These are phyloP conservation scores for Lithobates pipiens DNA, from an alignment of 2,797 vertebrate species.

Conservation along the genomic window DNA sequence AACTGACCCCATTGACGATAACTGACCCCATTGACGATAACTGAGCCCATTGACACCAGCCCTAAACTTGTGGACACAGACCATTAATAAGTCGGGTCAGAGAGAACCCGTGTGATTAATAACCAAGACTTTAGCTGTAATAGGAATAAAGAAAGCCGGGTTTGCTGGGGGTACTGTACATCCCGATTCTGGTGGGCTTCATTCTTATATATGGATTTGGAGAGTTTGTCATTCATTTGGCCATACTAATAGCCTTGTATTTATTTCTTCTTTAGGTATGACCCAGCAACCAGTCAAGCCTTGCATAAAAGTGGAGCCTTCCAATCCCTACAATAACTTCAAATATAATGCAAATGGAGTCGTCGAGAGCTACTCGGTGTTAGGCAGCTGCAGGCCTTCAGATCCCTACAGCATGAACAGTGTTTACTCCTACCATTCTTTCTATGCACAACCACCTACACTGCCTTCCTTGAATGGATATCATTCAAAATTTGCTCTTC, in stretches of 20 bases:
- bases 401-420: conserved; percentile 88
- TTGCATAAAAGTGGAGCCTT: conserved; percentile 82
- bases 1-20: too few relatives aligned
- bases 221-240: background rate
- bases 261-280: conserved; percentile 70
- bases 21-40: too few relatives aligned
- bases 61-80: too few relatives aligned
- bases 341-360: conserved; percentile 83
- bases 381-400: conserved; percentile 85
- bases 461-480: conserved; percentile 90
- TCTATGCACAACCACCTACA: conserved; percentile 95
- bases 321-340: conserved; percentile 83
- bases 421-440: conserved; percentile 90
- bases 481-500: conserved; percentile 89
- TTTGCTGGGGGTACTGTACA: too few relatives aligned
- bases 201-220: too few relatives aligned
- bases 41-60: too few relatives aligned
- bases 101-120: too few relatives aligned
- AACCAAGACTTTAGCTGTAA: too few relatives aligned
- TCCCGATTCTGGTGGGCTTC: too few relatives aligned
- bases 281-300: conserved; percentile 89
- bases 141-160: too few relatives aligned
- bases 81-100: too few relatives aligned
- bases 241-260: conserved; percentile 47
- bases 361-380: conserved; percentile 88